Evolutionary conservation across 2,797 vertebrate species (phyloP), one percentile per base, ranked within the genome.

Genomic region (Gallinago nigripennis): DNA sequence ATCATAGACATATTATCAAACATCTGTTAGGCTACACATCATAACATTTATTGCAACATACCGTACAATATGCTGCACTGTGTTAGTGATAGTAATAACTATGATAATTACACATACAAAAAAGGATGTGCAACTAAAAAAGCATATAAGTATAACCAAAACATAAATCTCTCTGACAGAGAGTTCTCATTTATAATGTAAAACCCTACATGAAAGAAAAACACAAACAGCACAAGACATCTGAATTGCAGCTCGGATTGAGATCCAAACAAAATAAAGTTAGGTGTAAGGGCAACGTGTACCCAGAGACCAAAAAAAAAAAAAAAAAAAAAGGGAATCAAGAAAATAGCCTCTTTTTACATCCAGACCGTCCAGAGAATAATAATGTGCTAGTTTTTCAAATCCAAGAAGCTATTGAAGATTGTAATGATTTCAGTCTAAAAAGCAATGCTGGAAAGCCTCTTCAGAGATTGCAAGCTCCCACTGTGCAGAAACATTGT

Each of bases 391-490:
- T 96, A 96, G 97, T 97, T 98, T 97, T 97, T 97, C 95, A 94
- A 97, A 97, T 97, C 96, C 95, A 96, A 97, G 97, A 95, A 97
- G 96, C 97, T 98, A 96, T 96, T 98, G 97, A 98, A 97, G 95
- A 97, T 91, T 97, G 97, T 96, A 98, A 98, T 98, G 97, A 98
- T 97, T 98, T 98, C 97, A 97, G 95, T 95, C 97, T 97, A 97
- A 97, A 98, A 98, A 97, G 97, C 97, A 97, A 94, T 78, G 96
- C 97, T 97, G 96, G 96, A 97, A 98, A 98, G 92, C 96, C 94
- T 97, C 97, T 98, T 98, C 95, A 93, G 97, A 98, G 97, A 97
- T 88, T 96, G 97, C 96, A 97, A 94, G 96, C 97, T 97, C 97
- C 97, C 95, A 97, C 96, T 97, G 97, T 97, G 98, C 97, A 96